Base-by-base conservation (phyloP, 1,140 invertebrate genomes). In the Idris sp. region DNA sequence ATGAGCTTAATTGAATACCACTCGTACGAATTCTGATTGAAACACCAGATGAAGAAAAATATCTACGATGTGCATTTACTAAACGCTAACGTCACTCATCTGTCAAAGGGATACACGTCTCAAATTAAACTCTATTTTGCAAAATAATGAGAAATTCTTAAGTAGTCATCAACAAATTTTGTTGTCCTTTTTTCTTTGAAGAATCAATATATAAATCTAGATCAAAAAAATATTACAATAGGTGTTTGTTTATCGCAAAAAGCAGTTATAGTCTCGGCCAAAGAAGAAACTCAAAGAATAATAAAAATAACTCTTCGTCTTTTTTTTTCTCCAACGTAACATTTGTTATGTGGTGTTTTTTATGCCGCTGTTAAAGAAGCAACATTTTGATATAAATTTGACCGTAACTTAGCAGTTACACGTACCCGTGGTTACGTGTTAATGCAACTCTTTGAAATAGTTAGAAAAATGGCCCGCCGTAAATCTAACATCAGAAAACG, bases 1-100 rank as follows among this genome's bases (percentile, higher is more conserved):
- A 75, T 75, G 65, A 75, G 65, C 65, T 69, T 75, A 75, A 75
- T 74, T 69, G 72, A 74, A 74, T 74, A 74, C 72, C 62, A 68
- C 72, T 68, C 72, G 72, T 68, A 74, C 56, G 58, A 58, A 74
- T 74, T 74, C 72, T 68, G 58, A 74, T 69, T 74, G 64, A 68
- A 68, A 68, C 58, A 62, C 41, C 36, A 44, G 58, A 68, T 58
- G 58, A 62, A 74, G 72, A 74, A 74, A 74, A 67, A 67, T 68
- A 62, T 56, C 71, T 49, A 30, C 49, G 56, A 62, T 62, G 59
- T 8, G 69, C 59, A 61, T 65, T 73, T 41, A 14, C 69, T 48
- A 58, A 74, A 58, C 49, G 56, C 9, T 68, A 74, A 74, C 71
- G 49, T 68, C 71, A 74, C 56, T 68, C 48, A 62, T 25, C 10